Base-by-base conservation (phyloP, 2,113 vertebrate genomes). In the Laterallus jamaicensis region DNA sequence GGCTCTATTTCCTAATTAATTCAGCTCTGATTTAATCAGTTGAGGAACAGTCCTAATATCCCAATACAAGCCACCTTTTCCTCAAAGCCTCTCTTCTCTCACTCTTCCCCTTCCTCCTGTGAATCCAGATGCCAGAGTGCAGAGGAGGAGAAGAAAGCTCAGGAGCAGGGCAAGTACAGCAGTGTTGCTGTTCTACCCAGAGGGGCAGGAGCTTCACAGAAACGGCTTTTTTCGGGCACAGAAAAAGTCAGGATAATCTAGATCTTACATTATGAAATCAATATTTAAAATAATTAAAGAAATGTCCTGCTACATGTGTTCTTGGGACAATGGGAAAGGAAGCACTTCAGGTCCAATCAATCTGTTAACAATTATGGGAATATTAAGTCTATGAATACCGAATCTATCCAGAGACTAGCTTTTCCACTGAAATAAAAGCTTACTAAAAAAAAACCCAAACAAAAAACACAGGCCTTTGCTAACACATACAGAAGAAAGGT, bases 221-320 rank as follows among this genome's bases (percentile, higher is more conserved):
- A 56, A 22, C 2, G 6, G 1, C 1, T 74, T 86, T 69, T 73
- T 32, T 44, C 37, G 18, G 12, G 12, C 28, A 82, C 9, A 63
- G 22, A 55, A 44, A 54, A 52, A 78, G 10, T 55, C 39, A 37
- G 11, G 12, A 39, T 73, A 78, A 83, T 24, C 22, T 29, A 92
- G 68, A 80, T 3, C 11, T 63, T n/a, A 69, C 70, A 44, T 58
- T 64, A 56, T 16, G 17, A 82, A 86, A 81, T 4, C 1, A 58
- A 10, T 26, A 56, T 59, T 92, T 63, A 17, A 90, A 90, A 78
- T 55, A 28, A 70, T 44, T 69, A 28, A 3, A 1, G 5, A 85
- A 81, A 66, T 49, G 0, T 69, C 16, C 17, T 59, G 7, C 12
- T 66, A 31, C 0, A 1, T 20, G 2, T 54, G 4, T n/a, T 4